These are phyloP conservation scores for Plemyria rubiginata DNA, from an alignment of 2,888 invertebrate species.

Conservation along the genomic window DNA sequence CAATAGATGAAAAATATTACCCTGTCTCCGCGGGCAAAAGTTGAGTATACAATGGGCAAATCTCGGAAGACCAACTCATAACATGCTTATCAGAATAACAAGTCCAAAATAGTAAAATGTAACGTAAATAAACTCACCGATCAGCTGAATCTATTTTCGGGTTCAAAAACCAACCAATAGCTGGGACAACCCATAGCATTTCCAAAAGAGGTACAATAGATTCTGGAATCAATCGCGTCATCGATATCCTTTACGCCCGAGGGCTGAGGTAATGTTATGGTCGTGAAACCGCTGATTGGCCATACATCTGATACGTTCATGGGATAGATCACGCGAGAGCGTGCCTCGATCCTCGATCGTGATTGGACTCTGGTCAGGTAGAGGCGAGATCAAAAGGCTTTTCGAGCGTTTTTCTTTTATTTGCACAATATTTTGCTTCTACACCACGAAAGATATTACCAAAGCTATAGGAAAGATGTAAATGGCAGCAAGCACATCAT, in stretches of 20 bases:
- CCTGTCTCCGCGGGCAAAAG: no score
- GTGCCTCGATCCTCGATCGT: conserved; percentile 44
- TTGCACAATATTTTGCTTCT: neutral
- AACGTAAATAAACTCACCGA: neutral
- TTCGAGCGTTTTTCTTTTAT: neutral
- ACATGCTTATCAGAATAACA: neutral
- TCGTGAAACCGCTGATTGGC: conserved; percentile 55
- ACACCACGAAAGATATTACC: neutral
- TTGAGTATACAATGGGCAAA: no score
- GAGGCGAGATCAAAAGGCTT: conserved; percentile 23
- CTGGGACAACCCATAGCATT: neutral
- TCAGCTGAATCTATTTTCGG: neutral
- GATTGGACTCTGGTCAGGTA: conserved; percentile 37
- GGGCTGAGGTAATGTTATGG: conserved; percentile 17
- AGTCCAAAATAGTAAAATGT: neutral
- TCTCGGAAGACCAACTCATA: no score
- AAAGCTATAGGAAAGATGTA: neutral
- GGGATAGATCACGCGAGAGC: conserved; percentile 57
- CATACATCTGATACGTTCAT: conserved; percentile 49
- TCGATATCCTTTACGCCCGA: conserved; percentile 37
- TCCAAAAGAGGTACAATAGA: neutral
- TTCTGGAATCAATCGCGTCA: conserved; percentile 40
- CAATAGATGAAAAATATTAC: no score
- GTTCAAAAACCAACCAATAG: neutral
- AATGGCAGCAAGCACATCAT: neutral